Conservation (phyloP, 53 echinoderm and acorn worm genomes). For the Echinarachnius parma region DNA sequence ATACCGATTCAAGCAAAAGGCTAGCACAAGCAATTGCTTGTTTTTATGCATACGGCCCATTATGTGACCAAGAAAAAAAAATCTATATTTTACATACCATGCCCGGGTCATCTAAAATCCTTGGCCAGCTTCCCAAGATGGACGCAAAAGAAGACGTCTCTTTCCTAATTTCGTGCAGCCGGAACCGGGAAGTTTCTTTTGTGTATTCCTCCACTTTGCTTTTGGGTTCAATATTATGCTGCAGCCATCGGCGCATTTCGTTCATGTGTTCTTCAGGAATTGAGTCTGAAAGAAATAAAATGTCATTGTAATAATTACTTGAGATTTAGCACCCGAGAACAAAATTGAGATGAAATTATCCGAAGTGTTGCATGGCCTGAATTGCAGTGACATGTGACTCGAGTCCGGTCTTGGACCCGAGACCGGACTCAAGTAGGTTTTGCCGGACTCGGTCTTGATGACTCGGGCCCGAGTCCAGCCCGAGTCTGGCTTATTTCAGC, state of each 20-base stretch:
- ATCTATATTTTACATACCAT: slow-evolving; percentile 42
- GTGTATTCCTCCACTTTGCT: slow-evolving; percentile 42
- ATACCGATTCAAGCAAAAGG: too few species aligned
- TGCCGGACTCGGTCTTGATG: slow-evolving; percentile 14
- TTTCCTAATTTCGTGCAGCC: slow-evolving; percentile 24
- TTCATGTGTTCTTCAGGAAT: slow-evolving; percentile 32
- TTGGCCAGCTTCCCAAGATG: slow-evolving; percentile 37
- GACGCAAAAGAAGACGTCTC: slow-evolving; percentile 20
- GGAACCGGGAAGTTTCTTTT: slow-evolving; percentile 31
- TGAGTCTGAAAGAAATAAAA: slow-evolving; percentile 38
- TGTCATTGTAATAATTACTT: slow-evolving; percentile 25
- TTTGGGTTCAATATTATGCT: slow-evolving; percentile 42
- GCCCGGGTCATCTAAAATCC: slow-evolving; percentile 45
- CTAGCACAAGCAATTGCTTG: too few species aligned
- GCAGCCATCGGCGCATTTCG: slow-evolving; percentile 50
- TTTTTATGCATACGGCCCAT: too few species aligned
- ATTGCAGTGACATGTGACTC: slow-evolving; percentile 6
- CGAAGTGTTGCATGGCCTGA: slow-evolving; percentile 23
- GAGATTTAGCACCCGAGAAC: slow-evolving; percentile 27
- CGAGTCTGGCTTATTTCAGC: slow-evolving; percentile 8
- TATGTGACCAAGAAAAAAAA: too few species aligned
- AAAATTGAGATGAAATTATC: slow-evolving; percentile 32
- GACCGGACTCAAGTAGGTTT: neutral
- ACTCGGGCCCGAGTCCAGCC: slow-evolving; percentile 15
- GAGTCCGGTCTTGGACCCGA: slow-evolving; percentile 4